Base-by-base conservation (phyloP, 2,888 invertebrate genomes). In the Electrophaes corylata region DNA sequence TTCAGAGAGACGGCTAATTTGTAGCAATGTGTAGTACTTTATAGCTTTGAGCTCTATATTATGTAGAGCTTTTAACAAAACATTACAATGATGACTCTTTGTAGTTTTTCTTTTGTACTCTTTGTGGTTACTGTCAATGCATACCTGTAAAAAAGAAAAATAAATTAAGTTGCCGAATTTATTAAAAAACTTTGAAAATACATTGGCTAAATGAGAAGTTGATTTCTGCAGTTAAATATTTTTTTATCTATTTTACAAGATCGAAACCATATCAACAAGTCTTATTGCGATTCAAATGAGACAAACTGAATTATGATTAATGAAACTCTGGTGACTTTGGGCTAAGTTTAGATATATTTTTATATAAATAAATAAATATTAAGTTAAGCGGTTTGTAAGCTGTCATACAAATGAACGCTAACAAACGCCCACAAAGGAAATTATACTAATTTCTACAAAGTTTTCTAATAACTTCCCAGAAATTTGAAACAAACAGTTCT, bases 1-100 rank as follows among this genome's bases (percentile, higher is more conserved):
- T 62, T 66, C 49, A 64, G 60, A n/a, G 64, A 64, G 66, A 64
- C 48, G 33, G 62, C 56, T 73, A 73, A 70, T 73, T 72, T 72
- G 68, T 72, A 49, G 31, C 59, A 35, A 46, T 53, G 37, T 37
- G 37, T 37, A 37, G 48, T 71, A 67, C 75, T 68, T 63, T 63
- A 70, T 66, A 65, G 62, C 43, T 57, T 51, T 39, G 26, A 51
- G 49, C n/a, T n/a, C n/a, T n/a, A n/a, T n/a, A 57, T 55, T 48
- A 47, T 12, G 14, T 26, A 12, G 23, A 23, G 40, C 35, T 29
- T 45, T n/a, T 39, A 45, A 5, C n/a, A 31, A 43, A 20, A 44
- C 56, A 45, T 56, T 49, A 39, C 11, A 44, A 29, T 51, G 47
- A 55, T 56, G 57, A 51, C 16, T 40, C 40, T 41, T 48, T 47